Evolutionary conservation across 2,797 vertebrate species (phyloP), one percentile per base, ranked within the genome.

Genomic region (Lepus townsendii): DNA sequence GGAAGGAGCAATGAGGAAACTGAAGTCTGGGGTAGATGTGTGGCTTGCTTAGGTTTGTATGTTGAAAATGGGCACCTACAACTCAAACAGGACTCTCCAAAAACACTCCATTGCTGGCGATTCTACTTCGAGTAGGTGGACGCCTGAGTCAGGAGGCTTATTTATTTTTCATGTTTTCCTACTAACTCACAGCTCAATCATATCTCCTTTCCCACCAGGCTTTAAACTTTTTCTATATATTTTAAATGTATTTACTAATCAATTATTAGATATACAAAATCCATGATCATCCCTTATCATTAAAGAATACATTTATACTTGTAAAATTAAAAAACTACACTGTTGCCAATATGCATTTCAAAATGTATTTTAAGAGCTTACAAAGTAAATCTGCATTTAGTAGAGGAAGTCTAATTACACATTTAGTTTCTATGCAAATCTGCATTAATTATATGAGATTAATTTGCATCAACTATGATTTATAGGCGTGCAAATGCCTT

Each of bases 361-460:
- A 96, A 82, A 90, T 82, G 78, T 50, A 93, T 68, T 91, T 95
- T 52, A 75, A 90, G 75, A 75, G 5, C 78, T 76, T 92, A 79
- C 30, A 71, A 96, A 84, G 38, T 76, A 35, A 93, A 73, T 88
- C 19, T 90, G 52, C 65, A 30, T 93, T 85, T 66, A 87, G 92
- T 60, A 83, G 35, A 72, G 52, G 85, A 95, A 95, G 86, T 88
- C 6, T 87, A 86, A 95, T 78, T 65, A 52, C 57, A 27, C 13
- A 62, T 92, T 94, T 95, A 91, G 88, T 88, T 84, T 83, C 26
- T 69, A 91, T 47, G 78, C 32, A 93, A 83, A 42, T 93, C 3
- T 91, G n/a, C 38, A 35, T 91, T 96, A 88, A 82, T 95, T 88
- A 85, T 69, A 86, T 35, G 80, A 93, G 52, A 69, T 75, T 83